Evolutionary conservation across 2,113 vertebrate species (phyloP).

Genomic region (Larimichthys polyactis): DNA sequence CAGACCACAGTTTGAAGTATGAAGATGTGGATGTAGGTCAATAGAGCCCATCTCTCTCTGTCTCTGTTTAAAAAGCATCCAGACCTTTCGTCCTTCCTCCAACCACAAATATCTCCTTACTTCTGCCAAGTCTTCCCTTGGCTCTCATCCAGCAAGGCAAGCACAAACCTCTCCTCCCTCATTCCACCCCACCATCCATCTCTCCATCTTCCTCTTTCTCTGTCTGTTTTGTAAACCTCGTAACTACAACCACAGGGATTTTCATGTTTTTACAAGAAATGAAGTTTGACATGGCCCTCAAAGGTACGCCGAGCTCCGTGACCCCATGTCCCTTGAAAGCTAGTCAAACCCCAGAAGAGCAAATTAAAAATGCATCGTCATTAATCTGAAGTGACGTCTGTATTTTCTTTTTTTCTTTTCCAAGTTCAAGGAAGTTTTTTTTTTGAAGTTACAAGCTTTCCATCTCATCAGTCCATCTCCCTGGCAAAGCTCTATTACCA

Average conservation of each 20-base stretch:
- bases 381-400: conserved; percentile 56
- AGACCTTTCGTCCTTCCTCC: conserved; percentile 49
- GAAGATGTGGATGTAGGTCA: conserved; percentile 44
- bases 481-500: conserved; percentile 54
- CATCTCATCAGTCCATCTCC: conserved; percentile 51
- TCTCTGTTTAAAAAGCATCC: conserved; percentile 47
- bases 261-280: conserved; percentile 65
- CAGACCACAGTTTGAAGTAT: conserved; percentile 38
- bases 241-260: conserved; percentile 54
- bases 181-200: conserved; percentile 32
- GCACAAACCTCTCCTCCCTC: conserved; percentile 40
- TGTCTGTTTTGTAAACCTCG: conserved; percentile 58
- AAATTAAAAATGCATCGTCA: conserved; percentile 60
- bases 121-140: conserved; percentile 65
- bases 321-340: conserved; percentile 45
- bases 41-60: conserved; percentile 17
- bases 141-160: conserved; percentile 27
- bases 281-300: conserved; percentile 62
- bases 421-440: conserved; percentile 16
- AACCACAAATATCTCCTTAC: conserved; percentile 56
- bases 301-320: conserved; percentile 42
- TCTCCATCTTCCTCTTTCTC: conserved; percentile 24
- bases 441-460: conserved; percentile 37
- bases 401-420: conserved; percentile 41
- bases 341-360: conserved; percentile 45